Evolutionary conservation across 2,888 invertebrate species (phyloP), one percentile per base, ranked within the genome.

Genomic region (Acanthosepion lycidas): DNA sequence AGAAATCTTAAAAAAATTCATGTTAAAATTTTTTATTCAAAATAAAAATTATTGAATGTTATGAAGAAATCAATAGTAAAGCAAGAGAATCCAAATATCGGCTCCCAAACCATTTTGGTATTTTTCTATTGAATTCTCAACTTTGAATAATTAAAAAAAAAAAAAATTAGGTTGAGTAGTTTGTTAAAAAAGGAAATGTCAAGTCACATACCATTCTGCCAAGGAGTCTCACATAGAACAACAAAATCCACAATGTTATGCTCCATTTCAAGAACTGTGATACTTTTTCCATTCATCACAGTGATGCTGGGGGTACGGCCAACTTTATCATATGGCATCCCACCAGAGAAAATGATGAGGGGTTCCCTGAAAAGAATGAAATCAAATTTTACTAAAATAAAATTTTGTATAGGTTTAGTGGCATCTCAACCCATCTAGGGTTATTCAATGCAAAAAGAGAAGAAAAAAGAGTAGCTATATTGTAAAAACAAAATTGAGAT

Each of bases 181-280:
- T 78, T n/a, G 12, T 33, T 78, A 3, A 33, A 78, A 78, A n/a
- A 78, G n/a, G 15, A 78, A 78, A 78, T 78, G 20, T 15, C 64
- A 94, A 28, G 42, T 94, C 42, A 95, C 96, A 95, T 95, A 99
- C 99, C 99, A 97, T 98, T 98, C 95, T 98, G 98, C 98, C 99
- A 99, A 49, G 99, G 99, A 96, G 98, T 99, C 97, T 99, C 99
- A 98, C 99, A 99, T 95, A 99, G 98, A 95, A 99, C 99, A 97
- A 99, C 98, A 98, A 99, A 99, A 98, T 99, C 99, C 95, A 99
- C 98, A 95, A 99, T 99, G 97, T 98, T 98, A 98, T 99, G 99
- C 97, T 99, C 99, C 99, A 99, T 99, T 98, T 99, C 99, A 97
- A 99, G 98, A 95, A 99, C 99, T 59, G 99, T 99, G 96, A 99